Evolutionary conservation across 2,888 invertebrate genomes (phyloP).

Genomic region (Drosophila sordidula): DNA sequence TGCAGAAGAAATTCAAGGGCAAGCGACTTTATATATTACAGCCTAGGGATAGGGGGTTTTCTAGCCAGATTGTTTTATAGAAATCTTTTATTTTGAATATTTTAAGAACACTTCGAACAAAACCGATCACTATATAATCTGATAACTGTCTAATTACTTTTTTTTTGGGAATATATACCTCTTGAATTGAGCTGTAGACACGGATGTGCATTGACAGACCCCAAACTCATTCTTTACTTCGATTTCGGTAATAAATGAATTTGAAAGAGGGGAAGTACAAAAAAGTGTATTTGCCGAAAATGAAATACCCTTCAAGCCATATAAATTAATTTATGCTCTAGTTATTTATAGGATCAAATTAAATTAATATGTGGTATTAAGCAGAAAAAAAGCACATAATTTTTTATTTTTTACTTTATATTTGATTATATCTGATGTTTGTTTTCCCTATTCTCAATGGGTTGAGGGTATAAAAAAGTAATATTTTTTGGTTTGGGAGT

Average conservation of each 20-base stretch:
- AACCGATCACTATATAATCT: neutral
- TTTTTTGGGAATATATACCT: neutral
- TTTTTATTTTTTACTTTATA: too few species aligned
- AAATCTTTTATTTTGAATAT: too few species aligned
- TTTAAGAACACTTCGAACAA: neutral
- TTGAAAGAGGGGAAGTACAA: neutral
- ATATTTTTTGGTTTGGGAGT: too few species aligned
- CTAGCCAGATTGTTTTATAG: too few species aligned
- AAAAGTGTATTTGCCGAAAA: neutral
- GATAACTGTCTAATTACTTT: neutral
- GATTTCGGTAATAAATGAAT: constrained; percentile 15
- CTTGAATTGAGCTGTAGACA: constrained; percentile 6
- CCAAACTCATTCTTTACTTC: constrained; percentile 8
- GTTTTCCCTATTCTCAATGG: too few species aligned
- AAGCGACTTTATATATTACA: neutral
- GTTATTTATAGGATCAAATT: too few species aligned
- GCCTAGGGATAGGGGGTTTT: too few species aligned
- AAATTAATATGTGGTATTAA: too few species aligned
- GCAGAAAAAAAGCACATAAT: too few species aligned
- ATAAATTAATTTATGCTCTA: neutral
- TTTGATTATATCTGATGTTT: too few species aligned
- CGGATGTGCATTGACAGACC: neutral
- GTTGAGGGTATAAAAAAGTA: too few species aligned
- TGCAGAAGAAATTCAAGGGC: neutral
- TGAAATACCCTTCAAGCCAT: neutral